Evolutionary conservation across 2,113 vertebrate species (phyloP).

Genomic region (Aythya baeri): DNA sequence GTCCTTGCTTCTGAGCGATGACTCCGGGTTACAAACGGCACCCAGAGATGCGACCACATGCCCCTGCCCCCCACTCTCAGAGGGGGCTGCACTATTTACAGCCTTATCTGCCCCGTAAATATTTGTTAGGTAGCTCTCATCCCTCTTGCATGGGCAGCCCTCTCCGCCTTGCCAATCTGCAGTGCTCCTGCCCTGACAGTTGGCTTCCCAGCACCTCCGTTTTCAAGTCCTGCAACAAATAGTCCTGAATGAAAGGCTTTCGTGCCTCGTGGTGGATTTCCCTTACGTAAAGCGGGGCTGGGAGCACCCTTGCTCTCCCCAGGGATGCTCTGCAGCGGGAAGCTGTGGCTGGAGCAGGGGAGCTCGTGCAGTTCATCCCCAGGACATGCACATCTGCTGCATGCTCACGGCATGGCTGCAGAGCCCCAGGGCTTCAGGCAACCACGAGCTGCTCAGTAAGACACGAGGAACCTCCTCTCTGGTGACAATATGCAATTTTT

Average conservation of each 20-base stretch:
- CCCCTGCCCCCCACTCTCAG: not conserved
- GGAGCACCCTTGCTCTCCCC: not conserved
- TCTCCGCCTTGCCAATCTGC: not conserved
- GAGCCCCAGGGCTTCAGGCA: not conserved
- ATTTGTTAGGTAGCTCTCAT: not conserved
- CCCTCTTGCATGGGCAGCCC: not conserved
- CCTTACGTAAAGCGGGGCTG: constrained; percentile 23
- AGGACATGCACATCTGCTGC: rapidly evolving
- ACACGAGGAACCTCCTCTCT: not conserved
- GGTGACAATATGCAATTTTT: not conserved
- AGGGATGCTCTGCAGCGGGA: not conserved
- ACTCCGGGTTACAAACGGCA: not conserved
- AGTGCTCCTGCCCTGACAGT: not conserved
- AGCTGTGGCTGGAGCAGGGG: not conserved
- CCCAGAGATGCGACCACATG: not conserved
- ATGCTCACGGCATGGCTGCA: not conserved
- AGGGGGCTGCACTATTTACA: not conserved
- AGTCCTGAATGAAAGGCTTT: constrained; percentile 23
- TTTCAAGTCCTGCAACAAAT: constrained; percentile 51
- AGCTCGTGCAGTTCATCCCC: not conserved
- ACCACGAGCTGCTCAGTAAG: not conserved
- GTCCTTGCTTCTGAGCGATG: constrained; percentile 59
- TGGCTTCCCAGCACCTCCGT: not conserved
- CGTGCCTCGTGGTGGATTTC: constrained; percentile 43
- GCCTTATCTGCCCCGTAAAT: not conserved